Evolutionary conservation across 2,888 invertebrate genomes (phyloP).

Genomic region (Masnerella sp.): DNA sequence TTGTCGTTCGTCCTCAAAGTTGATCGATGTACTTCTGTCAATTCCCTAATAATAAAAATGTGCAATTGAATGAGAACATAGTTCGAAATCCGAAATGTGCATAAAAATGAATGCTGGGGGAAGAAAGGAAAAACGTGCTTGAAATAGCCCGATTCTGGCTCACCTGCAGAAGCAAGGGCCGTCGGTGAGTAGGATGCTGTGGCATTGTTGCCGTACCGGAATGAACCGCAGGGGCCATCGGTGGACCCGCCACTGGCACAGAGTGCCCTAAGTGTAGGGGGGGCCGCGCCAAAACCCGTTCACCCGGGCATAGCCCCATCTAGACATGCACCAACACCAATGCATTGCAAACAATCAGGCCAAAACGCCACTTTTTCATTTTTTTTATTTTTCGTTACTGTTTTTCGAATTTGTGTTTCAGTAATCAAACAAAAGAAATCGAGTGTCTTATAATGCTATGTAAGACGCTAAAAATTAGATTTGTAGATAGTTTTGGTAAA

Average conservation of each 20-base stretch:
- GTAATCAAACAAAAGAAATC: too few relatives aligned
- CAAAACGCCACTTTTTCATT: constrained; percentile 71
- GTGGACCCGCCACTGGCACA: constrained; percentile 74
- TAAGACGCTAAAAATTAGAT: too few relatives aligned
- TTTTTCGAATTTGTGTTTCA: not conserved
- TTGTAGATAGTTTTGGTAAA: too few relatives aligned
- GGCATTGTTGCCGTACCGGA: constrained; percentile 74
- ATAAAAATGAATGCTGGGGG: constrained; percentile 8
- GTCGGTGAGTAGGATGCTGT: constrained; percentile 83
- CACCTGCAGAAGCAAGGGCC: constrained; percentile 92
- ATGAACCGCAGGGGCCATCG: constrained; percentile 76
- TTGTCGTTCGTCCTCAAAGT: too few relatives aligned
- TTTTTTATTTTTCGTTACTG: constrained; percentile 16
- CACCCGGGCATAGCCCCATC: constrained; percentile 77
- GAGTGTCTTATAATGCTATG: too few relatives aligned
- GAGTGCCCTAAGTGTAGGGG: constrained; percentile 76
- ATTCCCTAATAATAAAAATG: not conserved
- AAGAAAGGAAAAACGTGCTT: constrained; percentile 57
- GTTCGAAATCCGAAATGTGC: too few relatives aligned
- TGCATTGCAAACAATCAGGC: constrained; percentile 78
- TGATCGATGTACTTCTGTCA: too few relatives aligned
- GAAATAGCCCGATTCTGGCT: constrained; percentile 78
- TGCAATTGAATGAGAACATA: constrained; percentile 5
- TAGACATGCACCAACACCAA: constrained; percentile 78
- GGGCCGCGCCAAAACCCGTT: constrained; percentile 76